Evolutionary conservation across 1,140 invertebrate species (phyloP), one percentile per base, ranked within the genome.

Genomic region (Oedothorax gibbosus): DNA sequence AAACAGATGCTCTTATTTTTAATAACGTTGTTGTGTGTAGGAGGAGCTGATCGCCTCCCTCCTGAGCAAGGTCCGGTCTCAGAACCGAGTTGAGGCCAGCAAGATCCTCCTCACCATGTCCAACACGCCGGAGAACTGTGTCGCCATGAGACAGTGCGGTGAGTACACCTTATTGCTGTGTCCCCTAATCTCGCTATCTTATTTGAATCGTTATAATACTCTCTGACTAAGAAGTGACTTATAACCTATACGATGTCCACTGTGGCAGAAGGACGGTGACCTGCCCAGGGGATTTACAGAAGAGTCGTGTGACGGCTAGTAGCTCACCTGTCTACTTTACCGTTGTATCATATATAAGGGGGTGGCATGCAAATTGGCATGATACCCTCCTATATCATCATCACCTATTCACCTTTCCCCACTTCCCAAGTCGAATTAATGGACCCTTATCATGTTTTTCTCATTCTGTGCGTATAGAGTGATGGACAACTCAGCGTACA

Each of bases 1-100:
- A n/a, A n/a, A n/a, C n/a, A n/a, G n/a, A n/a, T n/a, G n/a, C n/a
- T n/a, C n/a, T n/a, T 54, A 49, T 7, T 3, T 56, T 53, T 0
- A 12, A 9, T n/a, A 57, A 11, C 11, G 0, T 35, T 21, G 11
- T 76, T 50, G 5, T 10, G 14, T n/a, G 0, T 60, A 86, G 86
- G 96, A 97, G 83, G 96, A 98, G 90, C 96, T 97, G 90, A 96
- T 98, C 0, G 97, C 97, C 90, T 96, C 95, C n/a, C 89, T 98
- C 66, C 91, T 98, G 68, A 95, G 95, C 0, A 95, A 98, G 93
- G 91, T 98, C 56, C 95, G 95, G 7, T 94, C 94, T 1, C 95
- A 96, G 88, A 95, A 95, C 87, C 93, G 94, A 73, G 94, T 96
- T 21, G 96, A 97, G 89, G 95, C 97, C 93, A 95, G 95, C 75